phyloP scores from a whole-genome alignment of 2,888 invertebrate species.

The Meiosimyza platycephala region DNA sequence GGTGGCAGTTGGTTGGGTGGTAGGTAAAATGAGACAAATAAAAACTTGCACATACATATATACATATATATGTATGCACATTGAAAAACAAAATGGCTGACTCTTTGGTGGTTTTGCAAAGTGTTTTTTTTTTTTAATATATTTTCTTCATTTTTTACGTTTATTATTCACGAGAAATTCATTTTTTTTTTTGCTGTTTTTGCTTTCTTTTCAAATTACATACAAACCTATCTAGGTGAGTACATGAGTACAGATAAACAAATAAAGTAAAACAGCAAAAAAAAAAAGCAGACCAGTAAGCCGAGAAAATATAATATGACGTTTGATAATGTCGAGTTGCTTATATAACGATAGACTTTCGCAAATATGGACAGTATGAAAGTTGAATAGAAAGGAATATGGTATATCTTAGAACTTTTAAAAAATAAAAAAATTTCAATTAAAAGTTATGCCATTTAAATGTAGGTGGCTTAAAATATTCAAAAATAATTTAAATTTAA shows the following conservation, averaged over 20 bases:
- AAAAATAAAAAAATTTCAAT: too few species aligned
- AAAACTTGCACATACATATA: conserved; percentile 14
- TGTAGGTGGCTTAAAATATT: too few species aligned
- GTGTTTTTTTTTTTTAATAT: conserved; percentile 20
- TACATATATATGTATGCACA: conserved; percentile 18
- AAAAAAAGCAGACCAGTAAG: conserved; percentile 33
- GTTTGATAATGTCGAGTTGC: conserved; percentile 29
- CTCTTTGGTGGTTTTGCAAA: conserved; percentile 7
- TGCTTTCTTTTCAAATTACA: neutral
- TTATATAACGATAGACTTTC: neutral
- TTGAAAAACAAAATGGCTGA: conserved; percentile 34
- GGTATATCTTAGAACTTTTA: too few species aligned
- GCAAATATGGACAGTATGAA: too few species aligned
- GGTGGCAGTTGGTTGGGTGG: too few species aligned
- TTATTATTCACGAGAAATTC: neutral
- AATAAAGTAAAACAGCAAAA: neutral
- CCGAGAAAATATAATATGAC: conserved; percentile 41
- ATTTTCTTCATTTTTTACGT: conserved; percentile 26
- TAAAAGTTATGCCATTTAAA: too few species aligned
- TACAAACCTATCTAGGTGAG: neutral
- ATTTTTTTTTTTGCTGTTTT: neutral
- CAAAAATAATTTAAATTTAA: too few species aligned
- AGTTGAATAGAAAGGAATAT: too few species aligned
- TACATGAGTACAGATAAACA: conserved; percentile 23
- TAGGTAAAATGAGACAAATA: too few species aligned